phyloP scores from a whole-genome alignment of 2,113 vertebrate species.

The Ondatra zibethicus region DNA sequence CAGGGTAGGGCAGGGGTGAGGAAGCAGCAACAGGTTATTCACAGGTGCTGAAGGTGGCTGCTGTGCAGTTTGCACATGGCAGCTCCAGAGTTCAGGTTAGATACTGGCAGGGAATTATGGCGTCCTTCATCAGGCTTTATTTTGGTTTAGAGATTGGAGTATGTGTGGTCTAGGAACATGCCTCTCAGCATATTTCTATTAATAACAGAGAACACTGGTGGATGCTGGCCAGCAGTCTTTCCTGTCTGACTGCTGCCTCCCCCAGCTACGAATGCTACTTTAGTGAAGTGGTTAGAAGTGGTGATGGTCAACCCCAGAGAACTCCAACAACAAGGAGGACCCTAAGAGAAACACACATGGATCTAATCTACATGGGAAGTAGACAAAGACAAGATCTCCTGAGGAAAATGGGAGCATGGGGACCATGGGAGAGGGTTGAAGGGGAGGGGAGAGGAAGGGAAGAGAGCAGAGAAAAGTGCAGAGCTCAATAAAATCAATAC shows the following conservation, averaged over 20 bases:
- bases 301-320: too few relatives aligned
- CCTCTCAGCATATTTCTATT: not conserved
- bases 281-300: not conserved
- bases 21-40: not conserved
- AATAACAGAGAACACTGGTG: not conserved
- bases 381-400: too few relatives aligned
- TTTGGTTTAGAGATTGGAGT: not conserved
- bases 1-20: not conserved
- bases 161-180: not conserved
- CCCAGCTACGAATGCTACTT: not conserved
- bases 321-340: too few relatives aligned
- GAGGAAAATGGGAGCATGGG: too few relatives aligned
- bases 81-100: not conserved
- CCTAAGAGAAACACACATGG: too few relatives aligned
- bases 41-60: not conserved
- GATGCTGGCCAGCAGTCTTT: not conserved
- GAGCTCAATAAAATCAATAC: too few relatives aligned
- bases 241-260: not conserved
- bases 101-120: fast-evolving
- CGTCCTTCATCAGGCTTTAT: not conserved
- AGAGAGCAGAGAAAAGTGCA: too few relatives aligned
- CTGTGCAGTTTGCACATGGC: fast-evolving
- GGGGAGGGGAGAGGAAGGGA: too few relatives aligned
- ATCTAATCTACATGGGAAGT: too few relatives aligned
- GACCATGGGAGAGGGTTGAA: too few relatives aligned